A percentile compares a stretch with the other conserved stretches of the same genome.
Conservation (phyloP, 2,797 vertebrate species). For the Ibycter americanus region DNA sequence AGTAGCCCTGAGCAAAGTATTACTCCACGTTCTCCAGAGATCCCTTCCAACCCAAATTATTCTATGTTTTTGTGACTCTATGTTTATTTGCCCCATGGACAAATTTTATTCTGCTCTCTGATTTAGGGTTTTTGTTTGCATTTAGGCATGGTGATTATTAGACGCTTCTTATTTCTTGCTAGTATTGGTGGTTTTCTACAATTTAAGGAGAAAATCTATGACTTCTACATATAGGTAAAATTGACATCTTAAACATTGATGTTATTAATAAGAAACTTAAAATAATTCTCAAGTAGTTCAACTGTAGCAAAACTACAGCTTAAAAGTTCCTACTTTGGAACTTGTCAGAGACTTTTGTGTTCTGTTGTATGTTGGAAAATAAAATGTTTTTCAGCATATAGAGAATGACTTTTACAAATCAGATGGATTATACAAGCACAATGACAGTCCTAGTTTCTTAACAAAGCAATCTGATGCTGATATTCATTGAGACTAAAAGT, state of each 20-base stretch:
- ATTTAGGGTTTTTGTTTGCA: background rate
- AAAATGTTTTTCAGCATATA: background rate
- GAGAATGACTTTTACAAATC: background rate
- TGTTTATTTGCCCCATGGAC: background rate
- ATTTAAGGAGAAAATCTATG: background rate
- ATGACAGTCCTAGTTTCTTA: background rate
- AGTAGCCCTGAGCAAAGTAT: background rate
- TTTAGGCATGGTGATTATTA: background rate
- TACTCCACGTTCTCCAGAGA: background rate
- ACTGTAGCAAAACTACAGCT: background rate
- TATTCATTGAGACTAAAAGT: background rate
- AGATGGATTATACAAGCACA: background rate
- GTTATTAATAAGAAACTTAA: background rate
- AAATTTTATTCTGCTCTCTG: background rate
- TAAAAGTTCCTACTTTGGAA: background rate
- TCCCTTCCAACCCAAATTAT: background rate
- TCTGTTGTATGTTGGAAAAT: background rate
- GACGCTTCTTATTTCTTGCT: background rate
- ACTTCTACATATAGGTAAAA: background rate
- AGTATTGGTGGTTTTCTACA: background rate
- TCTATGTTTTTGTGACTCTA: background rate
- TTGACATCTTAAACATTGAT: background rate
- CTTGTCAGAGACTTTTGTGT: background rate
- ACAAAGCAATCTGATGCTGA: background rate
- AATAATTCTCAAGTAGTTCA: background rate